Evolutionary conservation across 2,113 vertebrate species (phyloP), one percentile per base, ranked within the genome.

Genomic region (Macrotis lagotis): DNA sequence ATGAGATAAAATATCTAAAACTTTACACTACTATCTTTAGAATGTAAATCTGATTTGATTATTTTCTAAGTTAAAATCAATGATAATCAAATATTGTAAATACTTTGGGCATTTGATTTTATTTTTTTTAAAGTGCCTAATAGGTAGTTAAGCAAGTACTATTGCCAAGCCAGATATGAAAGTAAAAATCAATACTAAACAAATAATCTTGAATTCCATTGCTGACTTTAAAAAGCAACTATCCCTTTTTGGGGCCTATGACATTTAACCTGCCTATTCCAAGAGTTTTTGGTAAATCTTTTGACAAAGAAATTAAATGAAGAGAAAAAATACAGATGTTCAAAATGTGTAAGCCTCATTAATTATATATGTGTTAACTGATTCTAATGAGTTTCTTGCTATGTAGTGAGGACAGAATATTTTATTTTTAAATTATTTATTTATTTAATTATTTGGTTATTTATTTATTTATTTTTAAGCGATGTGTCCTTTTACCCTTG

Each of bases 291-390:
- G 74, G 47, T 83, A 51, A 90, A 91, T 52, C 48, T 88, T 88
- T 94, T 89, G 52, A 97, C 66, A 97, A 97, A 89, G 88, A 97
- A 98, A 97, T 93, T 95, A 97, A 98, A 97, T 96, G 96, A 95
- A 92, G 74, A 98, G 52, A 94, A 94, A 94, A 97, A 98, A 97
- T 97, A 93, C 95, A 97, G 96, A 96, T 98, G 98, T 97, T 98
- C 92, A 95, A 95, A 50, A 91, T 96, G 96, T 97, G 89, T 90
- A 96, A 97, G 95, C 89, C 74, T 98, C 97, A 97, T 97, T 98
- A 97, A 97, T 98, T 96, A 96, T 90, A 88, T 92, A 44, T 95
- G 25, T 55, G 92, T 92, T 83, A 95, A 92, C 90, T 96, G 91
- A 93, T 96, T 97, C 90, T 59, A 91, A 44, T 90, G 92, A 25